Evolutionary conservation across 2,113 vertebrate genomes (phyloP).

Genomic region (Aix galericulata): DNA sequence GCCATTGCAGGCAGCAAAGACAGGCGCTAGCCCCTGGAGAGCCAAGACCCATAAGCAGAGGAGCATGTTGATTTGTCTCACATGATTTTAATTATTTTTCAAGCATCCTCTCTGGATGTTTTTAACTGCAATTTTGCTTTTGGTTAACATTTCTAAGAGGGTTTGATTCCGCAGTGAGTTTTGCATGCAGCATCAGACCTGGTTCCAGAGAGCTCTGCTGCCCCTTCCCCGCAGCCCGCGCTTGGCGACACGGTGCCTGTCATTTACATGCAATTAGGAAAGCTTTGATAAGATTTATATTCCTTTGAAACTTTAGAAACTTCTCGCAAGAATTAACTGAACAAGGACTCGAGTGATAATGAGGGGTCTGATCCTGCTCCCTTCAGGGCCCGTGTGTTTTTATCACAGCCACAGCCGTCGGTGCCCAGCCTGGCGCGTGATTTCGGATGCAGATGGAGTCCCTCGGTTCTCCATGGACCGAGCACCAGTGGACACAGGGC

Average conservation of each 20-base stretch:
- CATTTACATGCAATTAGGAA: slow-evolving; percentile 53
- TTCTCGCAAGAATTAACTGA: slow-evolving; percentile 25
- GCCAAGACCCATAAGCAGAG: slow-evolving; percentile 47
- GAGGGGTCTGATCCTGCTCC: slow-evolving; percentile 35
- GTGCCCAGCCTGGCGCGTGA: background rate
- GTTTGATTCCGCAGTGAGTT: slow-evolving; percentile 39
- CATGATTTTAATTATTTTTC: slow-evolving; percentile 81
- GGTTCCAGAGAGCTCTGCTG: background rate
- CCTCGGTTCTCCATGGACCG: background rate
- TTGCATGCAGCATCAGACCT: background rate
- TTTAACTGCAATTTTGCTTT: slow-evolving; percentile 75
- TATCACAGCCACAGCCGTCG: background rate
- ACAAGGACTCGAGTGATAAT: slow-evolving; percentile 28
- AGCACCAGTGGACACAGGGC: background rate
- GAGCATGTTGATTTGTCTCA: slow-evolving; percentile 67
- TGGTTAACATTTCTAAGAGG: slow-evolving; percentile 62
- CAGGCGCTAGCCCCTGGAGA: slow-evolving; percentile 76
- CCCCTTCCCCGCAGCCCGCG: slow-evolving; percentile 31
- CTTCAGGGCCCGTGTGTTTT: slow-evolving; percentile 33
- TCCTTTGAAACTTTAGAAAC: slow-evolving; percentile 60
- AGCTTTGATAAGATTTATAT: slow-evolving; percentile 41
- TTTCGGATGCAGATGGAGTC: background rate
- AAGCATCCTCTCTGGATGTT: slow-evolving; percentile 64
- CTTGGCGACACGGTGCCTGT: background rate
- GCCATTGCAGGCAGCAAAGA: slow-evolving; percentile 72